phyloP scores from a whole-genome alignment of 1,140 invertebrate genomes.

The Helicoverpa zea region DNA sequence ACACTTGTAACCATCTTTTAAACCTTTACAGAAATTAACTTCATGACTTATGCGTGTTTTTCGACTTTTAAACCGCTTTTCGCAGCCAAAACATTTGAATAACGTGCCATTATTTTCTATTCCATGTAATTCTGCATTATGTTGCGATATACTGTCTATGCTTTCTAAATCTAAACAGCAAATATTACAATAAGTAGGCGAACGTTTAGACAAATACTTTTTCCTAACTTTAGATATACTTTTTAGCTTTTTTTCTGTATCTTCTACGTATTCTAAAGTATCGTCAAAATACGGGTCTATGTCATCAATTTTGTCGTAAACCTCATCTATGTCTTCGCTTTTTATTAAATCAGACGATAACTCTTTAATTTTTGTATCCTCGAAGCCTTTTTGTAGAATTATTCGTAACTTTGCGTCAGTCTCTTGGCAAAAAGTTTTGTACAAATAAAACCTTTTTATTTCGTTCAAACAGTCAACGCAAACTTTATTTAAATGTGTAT shows the following conservation, averaged over 20 bases:
- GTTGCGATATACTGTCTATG: constrained; percentile 57
- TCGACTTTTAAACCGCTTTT: constrained; percentile 70
- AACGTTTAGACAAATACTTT: constrained; percentile 63
- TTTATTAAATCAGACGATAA: constrained; percentile 44
- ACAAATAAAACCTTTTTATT: constrained; percentile 70
- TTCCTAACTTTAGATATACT: constrained; percentile 54
- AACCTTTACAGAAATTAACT: constrained; percentile 72
- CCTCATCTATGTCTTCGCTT: constrained; percentile 53
- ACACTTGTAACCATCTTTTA: constrained; percentile 79
- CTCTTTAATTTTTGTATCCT: constrained; percentile 18
- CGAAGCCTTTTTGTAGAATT: constrained; percentile 55
- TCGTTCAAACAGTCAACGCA: constrained; percentile 66
- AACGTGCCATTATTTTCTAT: constrained; percentile 64
- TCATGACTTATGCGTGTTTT: constrained; percentile 73
- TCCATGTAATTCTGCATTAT: constrained; percentile 71
- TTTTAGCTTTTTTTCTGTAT: constrained; percentile 41
- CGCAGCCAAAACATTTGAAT: constrained; percentile 79
- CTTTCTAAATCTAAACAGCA: constrained; percentile 69
- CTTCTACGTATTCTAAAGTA: constrained; percentile 29
- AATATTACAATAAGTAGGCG: constrained; percentile 72
- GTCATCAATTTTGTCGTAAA: constrained; percentile 42
- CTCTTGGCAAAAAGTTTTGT: constrained; percentile 69
- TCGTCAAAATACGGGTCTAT: constrained; percentile 40
- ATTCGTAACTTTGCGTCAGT: constrained; percentile 64
- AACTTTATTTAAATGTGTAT: constrained; percentile 60